Conservation (phyloP, 1,140 invertebrate genomes). For the Condylostylus longicornis region DNA sequence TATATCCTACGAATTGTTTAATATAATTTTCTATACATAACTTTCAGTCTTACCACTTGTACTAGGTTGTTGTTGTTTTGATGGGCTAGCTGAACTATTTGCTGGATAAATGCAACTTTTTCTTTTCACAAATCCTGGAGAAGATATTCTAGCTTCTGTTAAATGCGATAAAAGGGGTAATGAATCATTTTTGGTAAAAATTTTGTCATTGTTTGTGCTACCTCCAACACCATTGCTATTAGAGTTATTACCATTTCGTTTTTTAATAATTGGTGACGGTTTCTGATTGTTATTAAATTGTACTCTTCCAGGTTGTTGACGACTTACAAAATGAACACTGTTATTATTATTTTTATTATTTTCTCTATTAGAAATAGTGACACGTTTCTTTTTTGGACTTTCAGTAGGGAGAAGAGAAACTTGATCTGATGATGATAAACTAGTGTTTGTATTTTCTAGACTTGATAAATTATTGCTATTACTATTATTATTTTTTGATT, state of each 20-base stretch:
- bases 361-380: too few species aligned
- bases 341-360: too few species aligned
- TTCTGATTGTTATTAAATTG: too few species aligned
- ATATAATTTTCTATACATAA: too few species aligned
- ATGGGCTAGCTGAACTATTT: too few species aligned
- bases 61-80: too few species aligned
- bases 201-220: constrained; percentile 26
- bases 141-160: constrained; percentile 2
- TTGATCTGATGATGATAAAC: constrained; percentile 2
- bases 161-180: constrained; percentile 16
- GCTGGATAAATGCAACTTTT: constrained; percentile 8
- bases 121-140: constrained; percentile 6
- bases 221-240: constrained; percentile 21
- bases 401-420: background rate
- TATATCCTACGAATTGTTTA: too few species aligned
- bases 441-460: constrained; percentile 6
- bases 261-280: constrained; percentile 11
- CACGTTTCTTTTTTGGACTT: background rate
- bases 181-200: constrained; percentile 23
- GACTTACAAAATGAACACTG: too few species aligned
- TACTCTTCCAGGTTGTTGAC: too few species aligned
- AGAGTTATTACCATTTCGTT: constrained; percentile 10
- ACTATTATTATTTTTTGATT: too few species aligned
- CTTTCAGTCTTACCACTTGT: too few species aligned
- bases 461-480: too few species aligned